Evolutionary conservation across 2,113 vertebrate species (phyloP).

Genomic region (Maccullochella peelii): DNA sequence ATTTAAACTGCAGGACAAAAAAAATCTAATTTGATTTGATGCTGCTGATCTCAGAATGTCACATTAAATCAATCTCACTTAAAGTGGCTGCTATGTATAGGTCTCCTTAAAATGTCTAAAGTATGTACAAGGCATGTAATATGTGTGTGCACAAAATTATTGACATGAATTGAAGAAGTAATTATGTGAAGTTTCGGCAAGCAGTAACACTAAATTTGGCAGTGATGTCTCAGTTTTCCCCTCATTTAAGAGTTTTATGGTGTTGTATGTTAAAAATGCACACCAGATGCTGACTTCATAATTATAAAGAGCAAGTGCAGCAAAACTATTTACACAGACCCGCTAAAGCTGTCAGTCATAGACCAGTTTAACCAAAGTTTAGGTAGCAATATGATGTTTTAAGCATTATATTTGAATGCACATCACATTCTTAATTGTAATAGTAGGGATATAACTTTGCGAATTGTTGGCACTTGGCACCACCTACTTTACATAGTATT

Average conservation of each 20-base stretch:
- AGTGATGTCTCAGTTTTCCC: neutral
- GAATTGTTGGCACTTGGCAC: neutral
- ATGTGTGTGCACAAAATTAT: neutral
- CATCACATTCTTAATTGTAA: neutral
- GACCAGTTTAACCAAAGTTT: neutral
- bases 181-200: neutral
- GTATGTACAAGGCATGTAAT: conserved; percentile 10
- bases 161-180: neutral
- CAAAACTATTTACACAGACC: neutral
- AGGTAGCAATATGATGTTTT: neutral
- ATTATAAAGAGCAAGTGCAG: neutral
- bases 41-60: conserved; percentile 67
- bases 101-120: conserved; percentile 38
- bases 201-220: neutral
- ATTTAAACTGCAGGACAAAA: conserved; percentile 9
- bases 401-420: neutral
- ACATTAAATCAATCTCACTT: conserved; percentile 54
- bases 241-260: neutral
- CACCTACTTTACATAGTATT: neutral
- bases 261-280: neutral
- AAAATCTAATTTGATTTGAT: conserved; percentile 24
- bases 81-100: conserved; percentile 42
- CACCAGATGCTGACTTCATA: neutral
- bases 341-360: neutral
- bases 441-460: neutral